Conservation (phyloP, 2,797 vertebrate genomes). For the Capromys pilorides region DNA sequence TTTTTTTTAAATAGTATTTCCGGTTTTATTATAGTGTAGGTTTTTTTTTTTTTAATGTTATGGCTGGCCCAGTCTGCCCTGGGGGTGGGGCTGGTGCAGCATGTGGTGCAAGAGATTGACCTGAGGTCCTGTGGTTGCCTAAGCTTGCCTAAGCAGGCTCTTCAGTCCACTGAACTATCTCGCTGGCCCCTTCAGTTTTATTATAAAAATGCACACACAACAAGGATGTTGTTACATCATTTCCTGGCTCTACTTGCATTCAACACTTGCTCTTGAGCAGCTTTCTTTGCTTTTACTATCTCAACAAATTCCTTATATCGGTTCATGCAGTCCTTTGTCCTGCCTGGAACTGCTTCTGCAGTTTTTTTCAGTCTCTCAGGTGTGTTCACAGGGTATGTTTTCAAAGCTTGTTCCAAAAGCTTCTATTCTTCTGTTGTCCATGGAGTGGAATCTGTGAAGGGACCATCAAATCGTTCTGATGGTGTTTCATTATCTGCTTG, state of each 20-base stretch:
- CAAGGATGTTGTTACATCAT: slow-evolving; percentile 90
- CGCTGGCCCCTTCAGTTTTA: slow-evolving; percentile 88
- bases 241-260: slow-evolving; percentile 94
- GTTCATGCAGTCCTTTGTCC: slow-evolving; percentile 98
- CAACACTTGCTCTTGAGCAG: slow-evolving; percentile 95
- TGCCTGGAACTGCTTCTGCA: slow-evolving; percentile 93
- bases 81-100: too few relatives aligned
- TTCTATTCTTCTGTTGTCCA: slow-evolving; percentile 99
- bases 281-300: slow-evolving; percentile 99
- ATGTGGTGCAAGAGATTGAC: too few relatives aligned
- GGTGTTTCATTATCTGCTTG: slow-evolving; percentile 93
- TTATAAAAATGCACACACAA: slow-evolving; percentile 97
- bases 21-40: too few relatives aligned
- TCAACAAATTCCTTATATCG: slow-evolving; percentile 99
- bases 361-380: slow-evolving; percentile 98
- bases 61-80: too few relatives aligned
- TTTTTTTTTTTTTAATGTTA: too few relatives aligned
- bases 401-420: slow-evolving; percentile 97
- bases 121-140: too few relatives aligned
- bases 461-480: slow-evolving; percentile 94
- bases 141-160: too few relatives aligned
- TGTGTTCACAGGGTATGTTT: slow-evolving; percentile 96
- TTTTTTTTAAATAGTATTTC: too few relatives aligned
- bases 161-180: too few relatives aligned
- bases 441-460: slow-evolving; percentile 87